Conservation (phyloP, 2,113 vertebrate species). For the Clupea harengus region DNA sequence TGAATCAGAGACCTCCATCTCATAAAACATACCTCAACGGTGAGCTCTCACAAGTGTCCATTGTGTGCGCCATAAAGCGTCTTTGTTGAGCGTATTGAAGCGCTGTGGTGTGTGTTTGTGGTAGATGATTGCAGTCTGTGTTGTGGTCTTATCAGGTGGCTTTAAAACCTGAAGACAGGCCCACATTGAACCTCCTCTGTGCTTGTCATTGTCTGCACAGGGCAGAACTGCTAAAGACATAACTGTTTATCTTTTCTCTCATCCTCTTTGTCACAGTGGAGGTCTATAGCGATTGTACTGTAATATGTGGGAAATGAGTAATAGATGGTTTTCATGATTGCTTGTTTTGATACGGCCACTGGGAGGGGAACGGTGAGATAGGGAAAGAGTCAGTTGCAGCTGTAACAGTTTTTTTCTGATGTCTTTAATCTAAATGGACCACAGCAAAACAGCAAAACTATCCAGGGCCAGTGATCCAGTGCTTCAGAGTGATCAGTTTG, state of each 20-base stretch:
- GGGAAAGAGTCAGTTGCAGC: background rate
- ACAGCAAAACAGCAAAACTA: background rate
- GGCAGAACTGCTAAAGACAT: background rate
- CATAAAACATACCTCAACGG: background rate
- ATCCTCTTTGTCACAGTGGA: background rate
- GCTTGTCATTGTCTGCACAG: background rate
- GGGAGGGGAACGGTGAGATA: background rate
- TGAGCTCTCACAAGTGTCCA: background rate
- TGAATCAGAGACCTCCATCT: background rate
- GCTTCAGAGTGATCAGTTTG: background rate
- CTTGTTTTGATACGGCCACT: background rate
- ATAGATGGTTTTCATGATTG: background rate
- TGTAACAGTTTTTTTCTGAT: too few species aligned
- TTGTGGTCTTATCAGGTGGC: constrained; percentile 2
- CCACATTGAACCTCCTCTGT: background rate
- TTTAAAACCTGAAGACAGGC: background rate
- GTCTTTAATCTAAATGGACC: background rate
- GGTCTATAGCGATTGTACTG: background rate
- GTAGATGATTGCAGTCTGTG: background rate
- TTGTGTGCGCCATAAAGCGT: background rate
- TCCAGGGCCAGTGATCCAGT: background rate
- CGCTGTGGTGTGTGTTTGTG: background rate
- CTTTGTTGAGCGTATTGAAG: background rate
- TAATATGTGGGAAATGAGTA: background rate
- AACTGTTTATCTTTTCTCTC: background rate